Conservation (phyloP, 2,888 invertebrate genomes). For the Salticus scenicus region DNA sequence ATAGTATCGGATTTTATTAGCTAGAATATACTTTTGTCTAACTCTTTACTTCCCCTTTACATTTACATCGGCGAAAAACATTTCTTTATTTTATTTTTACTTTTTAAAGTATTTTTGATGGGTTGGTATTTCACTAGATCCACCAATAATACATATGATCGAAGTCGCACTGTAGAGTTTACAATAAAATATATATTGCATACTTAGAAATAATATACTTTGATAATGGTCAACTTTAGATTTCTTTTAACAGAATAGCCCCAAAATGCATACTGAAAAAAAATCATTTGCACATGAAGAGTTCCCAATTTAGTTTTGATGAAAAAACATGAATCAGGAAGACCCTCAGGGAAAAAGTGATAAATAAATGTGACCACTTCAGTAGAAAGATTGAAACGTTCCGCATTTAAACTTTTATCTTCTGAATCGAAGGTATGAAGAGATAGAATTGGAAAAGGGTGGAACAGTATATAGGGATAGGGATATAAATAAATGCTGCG, state of each 20-base stretch:
- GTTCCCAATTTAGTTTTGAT: constrained; percentile 47
- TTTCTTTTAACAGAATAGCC: not conserved
- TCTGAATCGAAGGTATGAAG: not conserved
- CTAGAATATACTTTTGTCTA: no score
- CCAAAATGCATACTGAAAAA: constrained; percentile 18
- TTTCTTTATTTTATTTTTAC: no score
- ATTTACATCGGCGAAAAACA: no score
- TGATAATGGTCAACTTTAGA: not conserved
- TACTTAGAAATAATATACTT: not conserved
- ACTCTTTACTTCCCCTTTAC: no score
- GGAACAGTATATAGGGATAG: not conserved
- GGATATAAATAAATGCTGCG: not conserved
- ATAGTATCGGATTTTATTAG: no score
- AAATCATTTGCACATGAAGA: constrained; percentile 56
- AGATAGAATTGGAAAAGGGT: not conserved
- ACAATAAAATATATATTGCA: no score
- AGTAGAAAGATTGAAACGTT: constrained; percentile 26
- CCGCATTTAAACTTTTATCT: constrained; percentile 24
- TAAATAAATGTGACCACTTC: constrained; percentile 37
- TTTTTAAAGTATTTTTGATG: no score
- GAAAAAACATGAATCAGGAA: constrained; percentile 5
- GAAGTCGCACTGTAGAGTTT: no score
- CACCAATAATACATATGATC: no score
- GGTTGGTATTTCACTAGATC: no score
- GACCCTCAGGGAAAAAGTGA: constrained; percentile 25